Evolutionary conservation across 2,888 invertebrate species (phyloP).

Genomic region (Hyles lineata): DNA sequence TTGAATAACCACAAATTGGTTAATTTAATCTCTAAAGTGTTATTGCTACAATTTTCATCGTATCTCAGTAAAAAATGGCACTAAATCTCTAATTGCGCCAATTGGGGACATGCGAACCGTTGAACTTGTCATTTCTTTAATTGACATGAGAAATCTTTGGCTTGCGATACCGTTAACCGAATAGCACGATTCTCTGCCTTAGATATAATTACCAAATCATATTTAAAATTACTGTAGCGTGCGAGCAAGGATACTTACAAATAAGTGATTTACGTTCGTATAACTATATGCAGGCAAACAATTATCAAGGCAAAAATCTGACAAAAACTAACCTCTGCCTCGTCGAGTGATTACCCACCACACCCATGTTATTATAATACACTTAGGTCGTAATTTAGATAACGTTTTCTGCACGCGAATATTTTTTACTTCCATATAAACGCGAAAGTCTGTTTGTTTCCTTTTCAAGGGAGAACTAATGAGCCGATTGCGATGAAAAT

Average conservation of each 20-base stretch:
- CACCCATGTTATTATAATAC: slow-evolving; percentile 19
- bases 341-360: not conserved
- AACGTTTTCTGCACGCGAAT: slow-evolving; percentile 15
- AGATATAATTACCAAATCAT: too few relatives aligned
- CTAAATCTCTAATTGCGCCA: not conserved
- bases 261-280: not conserved
- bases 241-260: not conserved
- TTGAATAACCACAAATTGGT: not conserved
- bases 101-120: slow-evolving; percentile 2
- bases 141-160: slow-evolving; percentile 19
- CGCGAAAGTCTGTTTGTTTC: not conserved
- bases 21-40: too few relatives aligned
- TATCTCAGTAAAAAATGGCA: not conserved
- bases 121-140: slow-evolving; percentile 20
- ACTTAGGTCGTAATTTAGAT: slow-evolving; percentile 18
- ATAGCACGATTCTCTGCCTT: not conserved
- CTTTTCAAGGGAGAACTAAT: not conserved
- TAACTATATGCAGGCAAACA: not conserved
- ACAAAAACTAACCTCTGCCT: not conserved
- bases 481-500: not conserved
- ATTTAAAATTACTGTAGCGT: not conserved
- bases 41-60: not conserved
- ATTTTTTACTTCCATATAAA: not conserved
- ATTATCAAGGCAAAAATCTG: slow-evolving; percentile 11
- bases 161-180: slow-evolving; percentile 1